Evolutionary conservation across 2,113 vertebrate species (phyloP).

Genomic region (Phalacrocorax brasilianus): DNA sequence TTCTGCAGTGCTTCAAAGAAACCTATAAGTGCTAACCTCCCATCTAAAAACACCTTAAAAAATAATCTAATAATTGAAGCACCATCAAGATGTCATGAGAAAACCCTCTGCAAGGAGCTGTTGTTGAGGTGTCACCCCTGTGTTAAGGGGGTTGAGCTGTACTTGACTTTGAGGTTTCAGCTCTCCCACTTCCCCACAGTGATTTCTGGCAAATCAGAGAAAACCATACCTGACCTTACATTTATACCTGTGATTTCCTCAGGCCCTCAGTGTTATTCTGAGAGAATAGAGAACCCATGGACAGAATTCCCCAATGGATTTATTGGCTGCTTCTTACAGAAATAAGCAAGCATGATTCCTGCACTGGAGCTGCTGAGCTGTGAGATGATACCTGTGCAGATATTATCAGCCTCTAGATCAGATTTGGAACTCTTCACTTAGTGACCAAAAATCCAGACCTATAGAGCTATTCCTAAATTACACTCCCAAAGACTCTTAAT

Average conservation of each 20-base stretch:
- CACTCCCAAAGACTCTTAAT: neutral
- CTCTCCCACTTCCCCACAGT: neutral
- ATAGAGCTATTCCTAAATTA: neutral
- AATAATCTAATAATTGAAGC: neutral
- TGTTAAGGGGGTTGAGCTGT: neutral
- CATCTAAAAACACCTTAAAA: neutral
- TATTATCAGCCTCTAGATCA: neutral
- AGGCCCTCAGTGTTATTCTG: neutral
- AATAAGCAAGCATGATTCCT: neutral
- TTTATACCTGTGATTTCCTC: constrained; percentile 15
- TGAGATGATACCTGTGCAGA: neutral
- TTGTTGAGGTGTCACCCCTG: neutral
- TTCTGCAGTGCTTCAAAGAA: neutral
- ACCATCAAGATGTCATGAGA: neutral
- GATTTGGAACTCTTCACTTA: neutral
- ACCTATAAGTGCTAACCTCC: neutral
- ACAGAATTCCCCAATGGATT: neutral
- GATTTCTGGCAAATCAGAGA: neutral
- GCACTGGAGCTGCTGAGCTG: neutral
- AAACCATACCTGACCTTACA: constrained; percentile 1
- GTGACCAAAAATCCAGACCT: neutral
- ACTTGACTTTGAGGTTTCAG: constrained; percentile 6
- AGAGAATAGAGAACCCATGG: neutral
- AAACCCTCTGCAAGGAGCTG: neutral
- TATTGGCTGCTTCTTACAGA: neutral